Evolutionary conservation across 2,113 vertebrate genomes (phyloP).

Genomic region (Leptosomus discolor): DNA sequence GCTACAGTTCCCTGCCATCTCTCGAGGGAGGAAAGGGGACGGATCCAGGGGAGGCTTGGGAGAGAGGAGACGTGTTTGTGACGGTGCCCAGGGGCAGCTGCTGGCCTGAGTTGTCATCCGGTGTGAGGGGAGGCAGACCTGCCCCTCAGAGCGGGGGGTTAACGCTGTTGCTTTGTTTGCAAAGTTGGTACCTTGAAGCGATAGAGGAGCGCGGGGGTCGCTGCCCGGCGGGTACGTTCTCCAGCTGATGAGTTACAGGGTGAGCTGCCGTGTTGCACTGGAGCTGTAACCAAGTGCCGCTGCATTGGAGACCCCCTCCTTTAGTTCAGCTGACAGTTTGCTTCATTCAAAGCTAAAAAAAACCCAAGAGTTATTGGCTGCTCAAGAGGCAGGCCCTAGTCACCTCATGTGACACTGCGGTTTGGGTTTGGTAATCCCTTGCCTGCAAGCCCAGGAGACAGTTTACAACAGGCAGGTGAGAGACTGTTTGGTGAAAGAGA

Average conservation of each 20-base stretch:
- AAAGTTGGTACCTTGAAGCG: not conserved
- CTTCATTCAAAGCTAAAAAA: not conserved
- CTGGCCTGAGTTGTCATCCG: not conserved
- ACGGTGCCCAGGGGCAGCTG: not conserved
- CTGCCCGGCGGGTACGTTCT: not conserved
- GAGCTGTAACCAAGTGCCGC: not conserved
- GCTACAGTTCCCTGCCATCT: not conserved
- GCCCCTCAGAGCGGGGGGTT: not conserved
- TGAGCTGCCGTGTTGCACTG: not conserved
- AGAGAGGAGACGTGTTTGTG: not conserved
- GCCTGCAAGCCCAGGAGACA: not conserved
- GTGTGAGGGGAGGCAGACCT: not conserved
- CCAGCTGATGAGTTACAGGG: not conserved
- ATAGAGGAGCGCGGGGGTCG: not conserved
- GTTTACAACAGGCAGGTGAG: not conserved
- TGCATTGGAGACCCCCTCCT: not conserved
- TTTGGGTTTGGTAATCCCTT: not conserved
- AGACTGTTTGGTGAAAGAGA: not conserved
- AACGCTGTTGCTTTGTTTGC: not conserved
- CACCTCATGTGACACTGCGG: not conserved
- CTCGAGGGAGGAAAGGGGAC: not conserved
- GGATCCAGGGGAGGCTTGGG: not conserved
- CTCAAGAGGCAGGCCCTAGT: not conserved
- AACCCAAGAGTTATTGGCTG: not conserved
- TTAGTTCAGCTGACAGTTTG: not conserved